phyloP scores from a whole-genome alignment of 1,140 invertebrate genomes.

The Drosophila lini region DNA sequence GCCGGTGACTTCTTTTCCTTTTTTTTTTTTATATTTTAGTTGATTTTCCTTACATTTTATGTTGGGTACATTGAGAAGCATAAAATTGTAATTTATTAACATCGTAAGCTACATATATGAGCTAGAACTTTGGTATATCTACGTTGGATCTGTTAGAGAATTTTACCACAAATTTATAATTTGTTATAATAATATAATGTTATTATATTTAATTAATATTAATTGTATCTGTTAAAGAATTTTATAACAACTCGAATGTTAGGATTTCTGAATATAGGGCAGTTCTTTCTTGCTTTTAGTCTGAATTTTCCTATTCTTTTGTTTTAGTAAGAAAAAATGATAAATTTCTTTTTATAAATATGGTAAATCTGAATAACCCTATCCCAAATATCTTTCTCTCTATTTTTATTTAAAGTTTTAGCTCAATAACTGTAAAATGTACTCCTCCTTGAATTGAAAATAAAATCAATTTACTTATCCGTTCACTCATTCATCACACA shows the following conservation, averaged over 20 bases:
- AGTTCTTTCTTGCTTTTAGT: background rate
- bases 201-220: background rate
- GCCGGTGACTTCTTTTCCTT: conserved; percentile 23
- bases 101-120: too few relatives aligned
- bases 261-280: too few relatives aligned
- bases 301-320: background rate
- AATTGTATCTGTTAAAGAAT: background rate
- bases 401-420: background rate
- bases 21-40: conserved; percentile 23
- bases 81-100: too few relatives aligned
- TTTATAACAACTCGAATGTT: background rate
- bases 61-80: background rate
- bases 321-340: background rate
- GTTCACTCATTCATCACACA: background rate
- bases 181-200: too few relatives aligned
- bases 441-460: background rate
- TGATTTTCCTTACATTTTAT: conserved; percentile 1
- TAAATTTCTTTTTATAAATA: background rate
- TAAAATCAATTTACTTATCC: background rate
- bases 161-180: background rate
- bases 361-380: background rate
- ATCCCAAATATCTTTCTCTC: background rate
- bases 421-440: too few relatives aligned
- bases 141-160: background rate
- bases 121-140: background rate